Evolutionary conservation across 2,797 vertebrate genomes (phyloP), one percentile per base, ranked within the genome.

Genomic region (Labeo calbasu): DNA sequence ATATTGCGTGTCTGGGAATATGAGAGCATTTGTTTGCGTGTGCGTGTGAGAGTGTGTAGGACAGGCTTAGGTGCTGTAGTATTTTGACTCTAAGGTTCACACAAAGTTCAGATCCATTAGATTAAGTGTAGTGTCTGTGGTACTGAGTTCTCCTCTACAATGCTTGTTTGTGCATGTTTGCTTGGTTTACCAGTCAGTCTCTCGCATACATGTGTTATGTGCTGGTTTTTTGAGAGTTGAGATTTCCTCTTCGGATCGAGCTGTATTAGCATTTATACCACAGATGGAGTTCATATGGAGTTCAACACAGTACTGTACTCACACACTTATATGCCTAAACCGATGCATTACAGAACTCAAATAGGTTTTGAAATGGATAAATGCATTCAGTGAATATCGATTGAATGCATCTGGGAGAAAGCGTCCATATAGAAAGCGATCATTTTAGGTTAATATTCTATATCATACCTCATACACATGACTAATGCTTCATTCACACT

Each of bases 101-200:
- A 21, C 36, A 46, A 55, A 80, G 70, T 80, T 63, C 83, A 72
- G 11, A 73, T 36, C 82, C 82, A 84, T 84, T 84, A 84, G 53
- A 68, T 57, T 59, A 69, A 78, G 51, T 25, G 32, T 23, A 28
- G 82, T 77, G 51, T 40, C 36, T 66, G 17, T 82, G 81, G 66
- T 46, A 75, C 68, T 2, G 28, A 65, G 70, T 40, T 63, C 70
- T 63, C 19, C 46, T 66, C 46, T 66, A 51, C 19, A 25, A 19
- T 14, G 61, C 9, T 10, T 79, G 32, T 70, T 40, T 83, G 50
- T 50, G 36, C 19, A 61, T 48, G 73, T 78, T 51, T 53, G 5
- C 19, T 28, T 46, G n/a, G n/a, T 77, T 50, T 70, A 17, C 23
- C 53, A 50, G 65, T 48, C n/a, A 8, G 17, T 59, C 32, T 70